phyloP scores from a whole-genome alignment of 1,140 invertebrate genomes.

The Ladona fulva region DNA sequence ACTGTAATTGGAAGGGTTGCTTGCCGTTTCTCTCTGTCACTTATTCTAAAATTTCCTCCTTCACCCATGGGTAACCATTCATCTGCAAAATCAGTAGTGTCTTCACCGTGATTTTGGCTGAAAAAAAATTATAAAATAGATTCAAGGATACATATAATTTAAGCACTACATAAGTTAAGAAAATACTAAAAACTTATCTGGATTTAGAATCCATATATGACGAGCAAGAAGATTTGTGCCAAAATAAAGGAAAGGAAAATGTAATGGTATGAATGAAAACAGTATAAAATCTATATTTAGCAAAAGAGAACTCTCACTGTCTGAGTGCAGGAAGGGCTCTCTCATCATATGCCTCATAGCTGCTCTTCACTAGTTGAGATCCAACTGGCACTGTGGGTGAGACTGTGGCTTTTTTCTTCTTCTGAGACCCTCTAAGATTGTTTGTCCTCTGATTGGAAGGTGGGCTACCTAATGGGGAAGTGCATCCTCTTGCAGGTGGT shows the following conservation, averaged over 20 bases:
- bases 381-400: slow-evolving; percentile 36
- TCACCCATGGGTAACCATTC: not conserved
- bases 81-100: not conserved
- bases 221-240: no score
- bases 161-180: no score
- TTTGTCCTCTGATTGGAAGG: not conserved
- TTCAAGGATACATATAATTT: no score
- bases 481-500: not conserved
- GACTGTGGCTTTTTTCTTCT: slow-evolving; percentile 65
- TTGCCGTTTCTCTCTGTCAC: slow-evolving; percentile 81
- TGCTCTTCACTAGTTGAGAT: slow-evolving; percentile 45
- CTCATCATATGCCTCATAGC: slow-evolving; percentile 79
- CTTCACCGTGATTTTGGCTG: not conserved
- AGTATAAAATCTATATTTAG: no score
- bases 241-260: no score
- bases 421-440: slow-evolving; percentile 41
- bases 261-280: no score
- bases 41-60: slow-evolving; percentile 36
- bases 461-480: not conserved
- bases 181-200: no score
- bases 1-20: slow-evolving; percentile 81
- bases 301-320: slow-evolving; percentile 47
- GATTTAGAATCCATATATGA: no score
- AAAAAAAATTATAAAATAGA: not conserved
- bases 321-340: slow-evolving; percentile 68